A percentile compares a stretch with the other conserved stretches of the same genome.
Evolutionary conservation across 2,888 invertebrate genomes (phyloP).

Genomic region (Lasioglossum pauxillum): DNA sequence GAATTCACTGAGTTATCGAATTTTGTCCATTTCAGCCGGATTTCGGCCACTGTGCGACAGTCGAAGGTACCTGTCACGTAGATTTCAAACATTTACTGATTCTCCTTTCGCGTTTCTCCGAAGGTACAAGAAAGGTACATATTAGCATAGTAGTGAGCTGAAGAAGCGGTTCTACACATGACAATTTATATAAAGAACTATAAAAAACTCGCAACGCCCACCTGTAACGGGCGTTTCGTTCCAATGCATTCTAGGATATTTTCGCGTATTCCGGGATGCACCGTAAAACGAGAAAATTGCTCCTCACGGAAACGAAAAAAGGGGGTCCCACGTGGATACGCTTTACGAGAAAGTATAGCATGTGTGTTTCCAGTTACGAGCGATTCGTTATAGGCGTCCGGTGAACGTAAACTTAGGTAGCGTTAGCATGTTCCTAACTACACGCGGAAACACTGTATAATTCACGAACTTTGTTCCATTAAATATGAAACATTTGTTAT

Average conservation of each 20-base stretch:
- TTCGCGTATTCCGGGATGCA: constrained; percentile 27
- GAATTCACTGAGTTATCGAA: no score
- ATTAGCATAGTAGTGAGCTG: background rate
- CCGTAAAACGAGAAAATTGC: constrained; percentile 46
- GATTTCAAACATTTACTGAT: background rate
- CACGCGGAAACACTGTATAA: background rate
- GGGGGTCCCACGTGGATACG: constrained; percentile 29
- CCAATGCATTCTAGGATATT: constrained; percentile 36
- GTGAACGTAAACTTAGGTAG: constrained; percentile 30
- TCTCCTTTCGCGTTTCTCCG: background rate
- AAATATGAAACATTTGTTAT: background rate
- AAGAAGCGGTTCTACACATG: constrained; percentile 11
- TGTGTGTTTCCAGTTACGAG: background rate
- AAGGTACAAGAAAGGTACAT: background rate
- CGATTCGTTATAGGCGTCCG: constrained; percentile 1
- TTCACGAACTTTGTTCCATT: background rate
- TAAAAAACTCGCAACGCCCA: background rate
- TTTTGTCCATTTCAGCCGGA: no score
- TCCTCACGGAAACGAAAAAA: constrained; percentile 37
- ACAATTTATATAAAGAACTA: constrained; percentile 43
- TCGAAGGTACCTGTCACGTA: background rate
- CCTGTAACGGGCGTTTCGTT: constrained; percentile 23
- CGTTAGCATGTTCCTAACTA: constrained; percentile 15
- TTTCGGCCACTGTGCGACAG: no score
- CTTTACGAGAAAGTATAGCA: constrained; percentile 28